These are phyloP conservation scores for Meghimatium bilineatum DNA, from an alignment of 2,888 invertebrate genomes.

Conservation along the genomic window DNA sequence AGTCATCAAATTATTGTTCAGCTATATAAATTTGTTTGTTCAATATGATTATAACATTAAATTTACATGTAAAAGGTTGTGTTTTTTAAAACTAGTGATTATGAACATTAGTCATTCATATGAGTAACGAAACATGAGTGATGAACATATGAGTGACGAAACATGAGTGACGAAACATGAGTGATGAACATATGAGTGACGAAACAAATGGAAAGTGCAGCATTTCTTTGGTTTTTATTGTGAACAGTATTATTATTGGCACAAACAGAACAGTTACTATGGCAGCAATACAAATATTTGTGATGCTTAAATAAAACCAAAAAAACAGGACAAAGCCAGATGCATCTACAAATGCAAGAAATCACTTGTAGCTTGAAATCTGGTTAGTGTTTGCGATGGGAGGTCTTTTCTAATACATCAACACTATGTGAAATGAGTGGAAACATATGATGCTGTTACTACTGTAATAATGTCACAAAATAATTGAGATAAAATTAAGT, in stretches of 20 bases:
- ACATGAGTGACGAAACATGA: too few relatives aligned
- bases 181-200: too few relatives aligned
- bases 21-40: too few relatives aligned
- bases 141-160: too few relatives aligned
- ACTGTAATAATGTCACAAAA: not conserved
- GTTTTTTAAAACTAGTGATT: too few relatives aligned
- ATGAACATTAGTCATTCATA: too few relatives aligned
- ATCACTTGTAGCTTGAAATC: not conserved
- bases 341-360: not conserved
- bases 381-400: not conserved
- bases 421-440: not conserved
- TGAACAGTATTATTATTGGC: slow-evolving; percentile 34
- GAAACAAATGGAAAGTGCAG: too few relatives aligned
- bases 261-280: slow-evolving; percentile 31
- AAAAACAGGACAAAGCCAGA: not conserved
- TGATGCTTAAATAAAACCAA: not conserved
- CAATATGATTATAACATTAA: too few relatives aligned
- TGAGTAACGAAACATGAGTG: too few relatives aligned
- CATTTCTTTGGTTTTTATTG: slow-evolving; percentile 26
- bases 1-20: too few relatives aligned
- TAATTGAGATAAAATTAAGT: not conserved
- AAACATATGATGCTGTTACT: not conserved
- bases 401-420: not conserved
- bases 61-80: too few relatives aligned
- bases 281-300: slow-evolving; percentile 16